These are phyloP conservation scores for Pristionchus exspectatus DNA, from an alignment of 2,888 invertebrate species.

Conservation along the genomic window DNA sequence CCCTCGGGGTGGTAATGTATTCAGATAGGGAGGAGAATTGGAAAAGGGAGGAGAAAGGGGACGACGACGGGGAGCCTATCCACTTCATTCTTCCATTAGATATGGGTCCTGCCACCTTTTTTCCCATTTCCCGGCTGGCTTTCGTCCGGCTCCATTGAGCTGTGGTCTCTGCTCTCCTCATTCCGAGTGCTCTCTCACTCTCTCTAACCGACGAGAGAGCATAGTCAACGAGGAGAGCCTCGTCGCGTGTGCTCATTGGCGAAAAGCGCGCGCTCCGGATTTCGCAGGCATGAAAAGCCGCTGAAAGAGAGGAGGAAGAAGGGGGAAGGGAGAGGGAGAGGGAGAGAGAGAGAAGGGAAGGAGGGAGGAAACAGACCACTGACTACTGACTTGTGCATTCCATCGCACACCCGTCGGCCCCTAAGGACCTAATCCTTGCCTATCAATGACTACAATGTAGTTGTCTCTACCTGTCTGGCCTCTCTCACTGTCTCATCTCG, in stretches of 20 bases:
- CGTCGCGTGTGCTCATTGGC: neutral
- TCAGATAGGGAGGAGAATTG: constrained; percentile 47
- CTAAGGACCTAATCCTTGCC: neutral
- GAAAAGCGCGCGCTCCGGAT: constrained; percentile 27
- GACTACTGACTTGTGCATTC: neutral
- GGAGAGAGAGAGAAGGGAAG: neutral
- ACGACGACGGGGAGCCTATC: constrained; percentile 8
- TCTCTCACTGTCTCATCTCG: neutral
- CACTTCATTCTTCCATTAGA: constrained; percentile 36
- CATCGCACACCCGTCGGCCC: neutral
- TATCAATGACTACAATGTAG: neutral
- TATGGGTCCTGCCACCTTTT: constrained; percentile 7
- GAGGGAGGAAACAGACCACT: neutral
- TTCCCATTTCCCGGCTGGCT: neutral
- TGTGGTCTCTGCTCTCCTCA: neutral
- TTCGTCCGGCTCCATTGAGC: neutral
- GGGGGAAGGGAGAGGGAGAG: neutral
- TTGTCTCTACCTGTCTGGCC: neutral
- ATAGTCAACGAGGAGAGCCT: neutral
- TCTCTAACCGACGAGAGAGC: neutral
- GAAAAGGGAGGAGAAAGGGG: constrained; percentile 30
- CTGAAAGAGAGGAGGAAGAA: constrained; percentile 6
- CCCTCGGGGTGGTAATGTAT: constrained; percentile 40
- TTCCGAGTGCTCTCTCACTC: neutral
- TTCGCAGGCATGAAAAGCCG: constrained; percentile 49